phyloP scores from a whole-genome alignment of 2,888 invertebrate species.

The Limenitis camilla region DNA sequence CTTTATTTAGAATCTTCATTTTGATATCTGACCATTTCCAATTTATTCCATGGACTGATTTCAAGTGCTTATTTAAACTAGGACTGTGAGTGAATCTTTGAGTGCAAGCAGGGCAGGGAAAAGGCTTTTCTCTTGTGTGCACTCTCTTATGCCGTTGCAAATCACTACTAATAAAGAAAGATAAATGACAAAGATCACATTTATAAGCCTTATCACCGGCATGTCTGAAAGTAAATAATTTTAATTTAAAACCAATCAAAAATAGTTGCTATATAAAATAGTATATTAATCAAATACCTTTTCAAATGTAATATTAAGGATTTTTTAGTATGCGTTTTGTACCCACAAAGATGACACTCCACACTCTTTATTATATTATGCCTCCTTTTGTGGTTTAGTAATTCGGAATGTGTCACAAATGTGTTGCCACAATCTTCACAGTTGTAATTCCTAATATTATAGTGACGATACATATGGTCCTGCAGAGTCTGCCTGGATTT shows the following conservation, averaged over 20 bases:
- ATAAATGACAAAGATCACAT: conserved; percentile 49
- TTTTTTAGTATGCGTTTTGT: conserved; percentile 58
- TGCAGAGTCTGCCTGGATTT: conserved; percentile 56
- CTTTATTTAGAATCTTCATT: conserved; percentile 15
- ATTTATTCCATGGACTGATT: conserved; percentile 51
- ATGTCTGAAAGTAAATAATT: conserved; percentile 44
- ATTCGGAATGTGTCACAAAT: conserved; percentile 63
- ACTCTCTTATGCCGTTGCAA: conserved; percentile 53
- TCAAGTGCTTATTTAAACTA: conserved; percentile 66
- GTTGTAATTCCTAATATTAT: conserved; percentile 59
- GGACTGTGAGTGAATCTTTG: conserved; percentile 60
- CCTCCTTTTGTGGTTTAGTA: conserved; percentile 58
- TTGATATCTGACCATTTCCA: conserved; percentile 57
- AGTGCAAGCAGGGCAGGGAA: conserved; percentile 52
- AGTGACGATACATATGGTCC: conserved; percentile 60
- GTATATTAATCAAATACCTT: conserved; percentile 36
- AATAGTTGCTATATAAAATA: too few species aligned
- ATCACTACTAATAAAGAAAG: conserved; percentile 55
- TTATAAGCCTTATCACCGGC: conserved; percentile 55
- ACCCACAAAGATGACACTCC: conserved; percentile 61
- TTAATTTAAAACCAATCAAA: too few species aligned
- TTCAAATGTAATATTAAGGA: conserved; percentile 57
- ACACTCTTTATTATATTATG: conserved; percentile 47
- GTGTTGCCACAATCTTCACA: conserved; percentile 67
- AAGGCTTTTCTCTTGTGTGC: conserved; percentile 62